Evolutionary conservation across 2,888 invertebrate species (phyloP).

Genomic region (Cantharis rustica): DNA sequence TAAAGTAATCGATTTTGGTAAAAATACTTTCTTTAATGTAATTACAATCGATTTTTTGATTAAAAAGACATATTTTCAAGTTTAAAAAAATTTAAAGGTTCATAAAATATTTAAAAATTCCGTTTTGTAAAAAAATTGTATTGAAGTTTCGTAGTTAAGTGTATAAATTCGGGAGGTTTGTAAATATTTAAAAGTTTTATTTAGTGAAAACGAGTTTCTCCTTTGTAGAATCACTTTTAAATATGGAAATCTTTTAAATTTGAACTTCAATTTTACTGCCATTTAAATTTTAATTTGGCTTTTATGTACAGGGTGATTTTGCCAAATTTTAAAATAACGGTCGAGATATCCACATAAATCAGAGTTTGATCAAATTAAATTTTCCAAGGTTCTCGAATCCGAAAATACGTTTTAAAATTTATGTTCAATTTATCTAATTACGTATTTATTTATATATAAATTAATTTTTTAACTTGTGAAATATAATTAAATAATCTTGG

Average conservation of each 20-base stretch:
- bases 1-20: neutral
- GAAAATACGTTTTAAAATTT: neutral
- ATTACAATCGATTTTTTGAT: neutral
- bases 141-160: neutral
- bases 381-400: neutral
- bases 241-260: neutral
- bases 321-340: neutral
- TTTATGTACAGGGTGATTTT: neutral
- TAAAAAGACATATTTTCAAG: neutral
- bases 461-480: too few species aligned
- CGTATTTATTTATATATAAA: neutral
- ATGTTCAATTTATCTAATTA: neutral
- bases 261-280: neutral
- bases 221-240: neutral
- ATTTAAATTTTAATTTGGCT: neutral
- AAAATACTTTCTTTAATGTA: neutral
- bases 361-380: neutral
- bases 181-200: neutral
- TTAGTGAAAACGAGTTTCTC: neutral
- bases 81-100: neutral
- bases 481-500: too few species aligned
- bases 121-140: neutral
- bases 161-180: neutral
- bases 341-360: neutral
- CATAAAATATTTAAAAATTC: neutral